phyloP scores from a whole-genome alignment of 2,113 vertebrate genomes.

The Cygnus atratus region DNA sequence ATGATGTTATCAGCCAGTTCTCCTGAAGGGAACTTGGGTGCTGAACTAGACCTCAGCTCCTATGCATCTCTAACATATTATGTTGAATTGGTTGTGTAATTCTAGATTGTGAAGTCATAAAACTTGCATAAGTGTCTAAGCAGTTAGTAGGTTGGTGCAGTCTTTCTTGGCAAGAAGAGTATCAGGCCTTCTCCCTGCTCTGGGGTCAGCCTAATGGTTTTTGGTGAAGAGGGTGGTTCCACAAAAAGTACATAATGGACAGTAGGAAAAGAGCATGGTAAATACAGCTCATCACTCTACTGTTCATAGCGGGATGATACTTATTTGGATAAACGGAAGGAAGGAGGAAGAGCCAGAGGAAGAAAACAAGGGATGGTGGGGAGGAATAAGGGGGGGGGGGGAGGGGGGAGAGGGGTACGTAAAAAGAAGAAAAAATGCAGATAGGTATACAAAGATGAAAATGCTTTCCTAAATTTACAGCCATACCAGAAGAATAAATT shows the following conservation, averaged over 20 bases:
- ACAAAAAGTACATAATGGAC: neutral
- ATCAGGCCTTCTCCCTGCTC: neutral
- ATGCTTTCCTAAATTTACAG: neutral
- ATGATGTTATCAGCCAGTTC: neutral
- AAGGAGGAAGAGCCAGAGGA: neutral
- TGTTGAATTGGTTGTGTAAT: neutral
- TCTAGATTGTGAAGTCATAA: neutral
- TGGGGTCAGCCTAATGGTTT: neutral
- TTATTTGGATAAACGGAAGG: neutral
- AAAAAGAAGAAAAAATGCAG: neutral
- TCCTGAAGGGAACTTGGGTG: neutral
- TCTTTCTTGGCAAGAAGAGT: neutral
- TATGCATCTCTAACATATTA: neutral
- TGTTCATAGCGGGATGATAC: neutral
- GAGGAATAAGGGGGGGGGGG: neutral
- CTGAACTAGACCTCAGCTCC: neutral
- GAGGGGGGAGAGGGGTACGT: neutral
- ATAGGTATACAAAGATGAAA: neutral
- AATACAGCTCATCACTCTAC: neutral
- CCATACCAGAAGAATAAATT: neutral
- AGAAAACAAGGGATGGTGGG: neutral
- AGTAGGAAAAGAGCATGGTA: neutral
- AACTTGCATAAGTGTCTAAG: neutral
- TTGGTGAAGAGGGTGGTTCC: neutral
- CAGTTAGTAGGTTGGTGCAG: neutral